Evolutionary conservation across 2,113 vertebrate genomes (phyloP).

Genomic region (Cardinalis cardinalis): DNA sequence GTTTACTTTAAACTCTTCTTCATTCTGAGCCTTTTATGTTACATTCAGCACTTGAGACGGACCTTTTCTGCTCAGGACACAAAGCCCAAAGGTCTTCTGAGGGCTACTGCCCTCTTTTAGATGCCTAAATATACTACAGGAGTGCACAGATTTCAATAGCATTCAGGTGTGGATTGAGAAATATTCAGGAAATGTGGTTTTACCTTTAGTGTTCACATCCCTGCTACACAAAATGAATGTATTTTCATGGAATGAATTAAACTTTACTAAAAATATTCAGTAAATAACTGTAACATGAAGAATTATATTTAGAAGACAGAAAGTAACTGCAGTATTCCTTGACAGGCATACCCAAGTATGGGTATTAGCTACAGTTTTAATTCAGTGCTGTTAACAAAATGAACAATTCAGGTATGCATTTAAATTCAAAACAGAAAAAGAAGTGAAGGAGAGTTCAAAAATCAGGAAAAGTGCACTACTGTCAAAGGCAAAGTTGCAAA

Average conservation of each 20-base stretch:
- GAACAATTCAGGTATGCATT: not conserved
- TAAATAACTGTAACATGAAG: not conserved
- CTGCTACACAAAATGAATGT: not conserved
- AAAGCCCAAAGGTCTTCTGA: not conserved
- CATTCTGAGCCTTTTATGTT: not conserved
- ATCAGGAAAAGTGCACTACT: not conserved
- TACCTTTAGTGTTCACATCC: not conserved
- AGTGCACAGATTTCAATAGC: not conserved
- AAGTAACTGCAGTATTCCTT: not conserved
- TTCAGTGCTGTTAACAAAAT: not conserved
- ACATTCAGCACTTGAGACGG: not conserved
- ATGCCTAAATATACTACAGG: not conserved
- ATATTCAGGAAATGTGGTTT: not conserved
- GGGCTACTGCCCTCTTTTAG: not conserved
- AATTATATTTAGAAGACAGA: not conserved
- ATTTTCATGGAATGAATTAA: not conserved
- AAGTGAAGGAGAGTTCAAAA: not conserved
- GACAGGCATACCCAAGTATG: not conserved
- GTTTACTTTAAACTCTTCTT: not conserved
- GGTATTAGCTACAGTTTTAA: not conserved
- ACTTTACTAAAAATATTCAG: not conserved
- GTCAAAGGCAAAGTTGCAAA: not conserved
- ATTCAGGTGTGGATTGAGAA: not conserved
- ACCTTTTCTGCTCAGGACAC: not conserved
- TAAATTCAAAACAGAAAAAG: not conserved